Evolutionary conservation across 2,888 invertebrate genomes (phyloP).

Genomic region (Philereme vetulata): DNA sequence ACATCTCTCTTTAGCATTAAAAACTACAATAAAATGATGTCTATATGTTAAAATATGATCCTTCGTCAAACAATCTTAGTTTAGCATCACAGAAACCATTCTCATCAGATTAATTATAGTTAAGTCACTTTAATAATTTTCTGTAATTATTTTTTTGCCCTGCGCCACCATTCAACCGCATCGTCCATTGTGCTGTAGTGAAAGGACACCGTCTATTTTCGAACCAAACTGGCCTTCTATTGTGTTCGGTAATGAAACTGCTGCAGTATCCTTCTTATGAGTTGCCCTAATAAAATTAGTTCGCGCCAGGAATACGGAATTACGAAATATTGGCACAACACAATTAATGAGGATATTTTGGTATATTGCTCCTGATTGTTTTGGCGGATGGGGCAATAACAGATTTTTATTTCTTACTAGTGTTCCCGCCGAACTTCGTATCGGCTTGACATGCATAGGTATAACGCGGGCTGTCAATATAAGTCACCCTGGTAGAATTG

Average conservation of each 20-base stretch:
- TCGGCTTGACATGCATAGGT: too few relatives aligned
- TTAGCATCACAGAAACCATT: background rate
- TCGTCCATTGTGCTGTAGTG: conserved; percentile 40
- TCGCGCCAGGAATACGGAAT: conserved; percentile 20
- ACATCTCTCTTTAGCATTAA: too few relatives aligned
- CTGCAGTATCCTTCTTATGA: conserved; percentile 34
- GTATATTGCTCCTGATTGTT: background rate
- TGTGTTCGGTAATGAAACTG: conserved; percentile 38
- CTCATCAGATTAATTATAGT: conserved; percentile 14
- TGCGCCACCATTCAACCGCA: conserved; percentile 54
- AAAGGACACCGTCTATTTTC: conserved; percentile 35
- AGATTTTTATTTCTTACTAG: too few relatives aligned
- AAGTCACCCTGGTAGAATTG: too few relatives aligned
- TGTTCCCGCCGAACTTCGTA: too few relatives aligned
- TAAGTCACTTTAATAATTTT: conserved; percentile 46
- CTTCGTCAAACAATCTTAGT: background rate
- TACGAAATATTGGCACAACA: background rate
- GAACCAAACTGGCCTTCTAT: conserved; percentile 31
- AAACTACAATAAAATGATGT: too few relatives aligned
- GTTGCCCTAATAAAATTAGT: conserved; percentile 29
- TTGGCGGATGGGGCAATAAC: too few relatives aligned
- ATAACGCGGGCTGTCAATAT: too few relatives aligned
- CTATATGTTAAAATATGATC: background rate
- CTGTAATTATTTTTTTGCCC: conserved; percentile 47
- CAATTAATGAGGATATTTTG: background rate